A percentile compares a stretch with the other conserved stretches of the same genome.
Conservation (phyloP, 2,888 invertebrate species). For the Temnothorax rugatulus region DNA sequence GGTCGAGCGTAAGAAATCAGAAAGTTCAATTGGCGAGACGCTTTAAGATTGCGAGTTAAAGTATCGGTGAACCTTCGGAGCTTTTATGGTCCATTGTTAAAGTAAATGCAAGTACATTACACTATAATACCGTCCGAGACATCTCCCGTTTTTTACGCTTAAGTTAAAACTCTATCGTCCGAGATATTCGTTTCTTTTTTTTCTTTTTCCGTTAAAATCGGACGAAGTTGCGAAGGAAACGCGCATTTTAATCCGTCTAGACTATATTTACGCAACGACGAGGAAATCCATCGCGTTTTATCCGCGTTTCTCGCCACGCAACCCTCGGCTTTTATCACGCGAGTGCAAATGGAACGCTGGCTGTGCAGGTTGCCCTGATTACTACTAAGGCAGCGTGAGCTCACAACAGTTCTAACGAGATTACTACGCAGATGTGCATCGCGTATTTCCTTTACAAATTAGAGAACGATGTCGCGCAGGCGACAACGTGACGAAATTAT, state of each 20-base stretch:
- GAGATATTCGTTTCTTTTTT: neutral
- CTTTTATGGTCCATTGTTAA: neutral
- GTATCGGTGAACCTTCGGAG: neutral
- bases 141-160: neutral
- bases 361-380: neutral
- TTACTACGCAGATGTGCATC: neutral
- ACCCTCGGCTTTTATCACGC: constrained; percentile 19
- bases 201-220: neutral
- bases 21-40: neutral
- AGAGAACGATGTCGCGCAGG: neutral
- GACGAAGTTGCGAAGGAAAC: neutral
- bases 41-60: constrained; percentile 19
- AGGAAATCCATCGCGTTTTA: constrained; percentile 16
- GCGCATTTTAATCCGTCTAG: constrained; percentile 8
- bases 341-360: neutral
- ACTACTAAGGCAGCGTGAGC: neutral
- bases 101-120: neutral
- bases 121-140: neutral
- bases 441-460: neutral
- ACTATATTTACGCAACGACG: neutral
- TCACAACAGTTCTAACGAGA: constrained; percentile 11
- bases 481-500: neutral
- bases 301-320: neutral
- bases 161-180: neutral
- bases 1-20: constrained; percentile 10